These are phyloP conservation scores for Apoda limacodes DNA, from an alignment of 2,888 invertebrate species.

Conservation along the genomic window DNA sequence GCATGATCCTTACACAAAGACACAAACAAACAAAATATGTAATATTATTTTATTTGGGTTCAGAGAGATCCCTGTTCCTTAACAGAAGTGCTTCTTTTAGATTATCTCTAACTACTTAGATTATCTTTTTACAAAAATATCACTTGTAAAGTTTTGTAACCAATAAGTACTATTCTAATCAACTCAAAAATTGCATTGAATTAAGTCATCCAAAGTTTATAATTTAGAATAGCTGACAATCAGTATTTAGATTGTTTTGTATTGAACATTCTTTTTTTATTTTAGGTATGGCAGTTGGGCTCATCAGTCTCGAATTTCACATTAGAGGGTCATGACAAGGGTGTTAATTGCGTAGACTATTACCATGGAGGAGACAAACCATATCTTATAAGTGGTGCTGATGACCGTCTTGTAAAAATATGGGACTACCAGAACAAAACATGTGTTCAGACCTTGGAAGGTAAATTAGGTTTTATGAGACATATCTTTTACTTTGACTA, in stretches of 20 bases:
- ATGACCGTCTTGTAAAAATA: slow-evolving; percentile 97
- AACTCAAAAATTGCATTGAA: background rate
- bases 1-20: too few species aligned
- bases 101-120: too few species aligned
- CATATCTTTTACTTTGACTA: too few species aligned
- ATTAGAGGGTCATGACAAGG: slow-evolving; percentile 97
- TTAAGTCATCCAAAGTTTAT: background rate
- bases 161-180: too few species aligned
- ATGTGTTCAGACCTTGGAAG: slow-evolving; percentile 97
- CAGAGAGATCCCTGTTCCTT: too few species aligned
- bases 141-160: too few species aligned
- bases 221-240: background rate
- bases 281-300: slow-evolving; percentile 95
- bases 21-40: too few species aligned
- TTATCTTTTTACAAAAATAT: too few species aligned
- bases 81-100: too few species aligned
- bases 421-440: slow-evolving; percentile 99
- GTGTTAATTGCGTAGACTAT: slow-evolving; percentile 99
- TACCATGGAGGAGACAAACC: slow-evolving; percentile 99
- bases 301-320: slow-evolving; percentile 98
- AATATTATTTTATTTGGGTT: too few species aligned
- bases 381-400: slow-evolving; percentile 98
- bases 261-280: slow-evolving; percentile 3
- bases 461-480: too few species aligned
- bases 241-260: too few species aligned